Percentiles rank a stretch among this genome's conserved stretches.
Evolutionary conservation across 2,113 vertebrate genomes (phyloP).

Genomic region (Alethe diademata): DNA sequence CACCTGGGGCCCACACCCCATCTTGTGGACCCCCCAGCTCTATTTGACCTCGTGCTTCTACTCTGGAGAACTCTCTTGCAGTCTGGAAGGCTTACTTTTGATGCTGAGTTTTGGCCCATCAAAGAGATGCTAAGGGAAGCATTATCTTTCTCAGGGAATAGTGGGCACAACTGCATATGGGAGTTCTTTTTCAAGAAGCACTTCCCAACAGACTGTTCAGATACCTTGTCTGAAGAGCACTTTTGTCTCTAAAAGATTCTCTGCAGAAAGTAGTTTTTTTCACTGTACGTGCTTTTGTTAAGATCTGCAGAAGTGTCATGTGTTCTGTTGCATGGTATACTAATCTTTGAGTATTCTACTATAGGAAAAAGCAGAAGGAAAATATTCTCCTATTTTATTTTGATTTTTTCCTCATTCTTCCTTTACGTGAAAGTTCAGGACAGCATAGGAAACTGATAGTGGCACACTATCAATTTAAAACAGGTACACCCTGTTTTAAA

Average conservation of each 20-base stretch:
- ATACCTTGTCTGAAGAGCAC: neutral
- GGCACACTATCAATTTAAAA: too few relatives aligned
- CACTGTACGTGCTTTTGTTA: neutral
- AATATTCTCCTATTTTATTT: neutral
- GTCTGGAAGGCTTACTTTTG: neutral
- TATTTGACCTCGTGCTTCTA: neutral
- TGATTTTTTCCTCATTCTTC: neutral
- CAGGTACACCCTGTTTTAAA: neutral
- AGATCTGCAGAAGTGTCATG: neutral
- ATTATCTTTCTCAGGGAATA: neutral
- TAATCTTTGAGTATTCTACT: neutral
- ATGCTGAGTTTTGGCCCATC: neutral
- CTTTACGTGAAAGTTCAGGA: neutral
- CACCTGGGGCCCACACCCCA: neutral
- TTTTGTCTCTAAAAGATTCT: neutral
- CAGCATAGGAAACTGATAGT: neutral
- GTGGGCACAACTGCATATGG: rapidly evolving
- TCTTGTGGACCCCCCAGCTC: neutral
- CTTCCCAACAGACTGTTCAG: neutral
- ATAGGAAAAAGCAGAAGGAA: neutral
- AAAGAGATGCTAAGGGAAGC: neutral
- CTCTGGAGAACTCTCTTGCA: rapidly evolving
- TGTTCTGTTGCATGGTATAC: neutral
- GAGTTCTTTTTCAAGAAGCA: neutral
- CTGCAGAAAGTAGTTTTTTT: neutral